These are phyloP conservation scores for Cryptoleucopteryx plumbea DNA, from an alignment of 2,113 vertebrate species.

Conservation along the genomic window DNA sequence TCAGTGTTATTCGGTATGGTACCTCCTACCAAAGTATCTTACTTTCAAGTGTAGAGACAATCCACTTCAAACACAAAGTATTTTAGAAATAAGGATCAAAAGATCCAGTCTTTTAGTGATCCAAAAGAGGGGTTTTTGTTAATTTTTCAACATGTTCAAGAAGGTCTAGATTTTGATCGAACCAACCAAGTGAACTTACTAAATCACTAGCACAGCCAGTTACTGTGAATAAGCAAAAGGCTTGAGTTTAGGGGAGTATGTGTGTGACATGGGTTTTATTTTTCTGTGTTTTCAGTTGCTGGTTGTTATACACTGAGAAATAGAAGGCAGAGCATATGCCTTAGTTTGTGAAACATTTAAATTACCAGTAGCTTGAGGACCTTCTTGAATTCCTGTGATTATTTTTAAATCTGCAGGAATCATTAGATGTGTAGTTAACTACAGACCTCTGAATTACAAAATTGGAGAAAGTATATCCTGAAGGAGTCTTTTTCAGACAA, in stretches of 20 bases:
- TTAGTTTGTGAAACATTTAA: not conserved
- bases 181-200: not conserved
- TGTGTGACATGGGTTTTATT: not conserved
- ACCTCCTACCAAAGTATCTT: not conserved
- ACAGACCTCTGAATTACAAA: not conserved
- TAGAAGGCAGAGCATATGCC: not conserved
- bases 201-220: not conserved
- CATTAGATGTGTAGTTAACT: not conserved
- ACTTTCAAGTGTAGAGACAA: not conserved
- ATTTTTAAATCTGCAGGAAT: not conserved
- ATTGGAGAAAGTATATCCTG: not conserved
- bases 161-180: not conserved
- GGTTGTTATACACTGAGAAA: not conserved
- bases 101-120: not conserved
- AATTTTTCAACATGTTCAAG: not conserved
- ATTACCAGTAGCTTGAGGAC: not conserved
- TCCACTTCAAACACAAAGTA: not conserved
- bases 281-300: not conserved
- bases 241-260: not conserved
- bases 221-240: not conserved
- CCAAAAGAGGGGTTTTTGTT: not conserved
- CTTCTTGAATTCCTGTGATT: not conserved
- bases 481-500: not conserved
- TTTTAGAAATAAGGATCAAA: not conserved
- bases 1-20: not conserved